A percentile compares a stretch with the other conserved stretches of the same genome.
These are phyloP conservation scores for Danionella dracula DNA, from an alignment of 2,797 vertebrate genomes.

Conservation along the genomic window DNA sequence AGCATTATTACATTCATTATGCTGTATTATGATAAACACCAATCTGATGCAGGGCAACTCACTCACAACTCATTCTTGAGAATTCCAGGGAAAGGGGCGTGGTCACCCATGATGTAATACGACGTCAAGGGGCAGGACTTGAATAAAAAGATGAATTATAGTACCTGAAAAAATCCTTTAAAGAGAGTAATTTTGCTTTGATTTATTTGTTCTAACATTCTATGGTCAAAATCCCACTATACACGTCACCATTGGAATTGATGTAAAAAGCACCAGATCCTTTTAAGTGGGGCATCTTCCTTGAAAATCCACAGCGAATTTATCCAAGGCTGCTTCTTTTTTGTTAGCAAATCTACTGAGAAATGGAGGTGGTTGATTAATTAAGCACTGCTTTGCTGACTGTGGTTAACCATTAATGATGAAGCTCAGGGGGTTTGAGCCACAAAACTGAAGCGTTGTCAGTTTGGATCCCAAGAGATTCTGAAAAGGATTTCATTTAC, in stretches of 20 bases:
- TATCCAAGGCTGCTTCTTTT: background rate
- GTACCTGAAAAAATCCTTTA: too few relatives aligned
- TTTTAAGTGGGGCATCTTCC: background rate
- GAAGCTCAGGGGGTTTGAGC: background rate
- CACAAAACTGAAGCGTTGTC: background rate
- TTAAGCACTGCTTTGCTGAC: background rate
- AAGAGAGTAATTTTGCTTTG: background rate
- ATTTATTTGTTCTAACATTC: background rate
- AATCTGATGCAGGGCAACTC: too few relatives aligned
- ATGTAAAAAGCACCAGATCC: background rate
- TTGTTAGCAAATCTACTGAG: background rate
- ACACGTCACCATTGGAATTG: background rate
- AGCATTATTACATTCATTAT: too few relatives aligned
- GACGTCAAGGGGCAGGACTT: too few relatives aligned
- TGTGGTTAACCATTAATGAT: background rate
- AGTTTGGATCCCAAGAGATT: background rate
- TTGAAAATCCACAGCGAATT: background rate
- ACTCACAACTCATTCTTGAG: too few relatives aligned
- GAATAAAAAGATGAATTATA: too few relatives aligned
- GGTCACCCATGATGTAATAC: too few relatives aligned
- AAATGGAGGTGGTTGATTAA: background rate
- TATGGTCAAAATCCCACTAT: background rate
- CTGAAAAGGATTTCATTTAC: conserved; percentile 1
- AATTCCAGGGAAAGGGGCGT: too few relatives aligned
- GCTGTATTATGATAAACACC: too few relatives aligned